These are phyloP conservation scores for Schizopygopsis malacanthus DNA, from an alignment of 2,797 vertebrate genomes.

Conservation along the genomic window DNA sequence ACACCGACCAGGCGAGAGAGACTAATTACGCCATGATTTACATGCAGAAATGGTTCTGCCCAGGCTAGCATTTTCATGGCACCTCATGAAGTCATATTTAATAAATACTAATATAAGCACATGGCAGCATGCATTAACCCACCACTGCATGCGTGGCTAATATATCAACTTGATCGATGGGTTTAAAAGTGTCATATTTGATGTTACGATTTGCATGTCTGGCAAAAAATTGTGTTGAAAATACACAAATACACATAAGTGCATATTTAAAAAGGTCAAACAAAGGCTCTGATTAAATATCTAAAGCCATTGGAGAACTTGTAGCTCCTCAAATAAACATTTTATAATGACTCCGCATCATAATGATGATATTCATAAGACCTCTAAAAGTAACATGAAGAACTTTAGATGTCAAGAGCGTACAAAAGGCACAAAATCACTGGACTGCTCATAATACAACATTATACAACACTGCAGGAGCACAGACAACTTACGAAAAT, in stretches of 20 bases:
- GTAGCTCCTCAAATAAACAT: neutral
- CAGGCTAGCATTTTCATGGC: slow-evolving; percentile 32
- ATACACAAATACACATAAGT: neutral
- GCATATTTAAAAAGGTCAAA: neutral
- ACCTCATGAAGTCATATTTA: slow-evolving; percentile 35
- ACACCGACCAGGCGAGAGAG: neutral
- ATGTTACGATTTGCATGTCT: neutral
- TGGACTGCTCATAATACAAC: neutral
- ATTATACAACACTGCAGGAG: neutral
- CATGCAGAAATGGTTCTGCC: slow-evolving; percentile 18
- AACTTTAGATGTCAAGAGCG: neutral
- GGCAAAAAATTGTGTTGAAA: neutral
- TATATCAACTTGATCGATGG: slow-evolving; percentile 34
- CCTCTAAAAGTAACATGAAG: neutral
- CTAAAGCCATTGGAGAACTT: neutral
- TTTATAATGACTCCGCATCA: neutral
- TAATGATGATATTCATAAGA: neutral
- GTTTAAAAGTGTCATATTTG: neutral
- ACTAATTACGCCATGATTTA: slow-evolving; percentile 44
- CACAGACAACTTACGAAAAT: neutral
- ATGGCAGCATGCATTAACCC: slow-evolving; percentile 14
- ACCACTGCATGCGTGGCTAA: slow-evolving; percentile 17
- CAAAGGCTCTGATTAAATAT: neutral
- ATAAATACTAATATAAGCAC: slow-evolving; percentile 25
- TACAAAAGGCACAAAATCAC: neutral